Conservation (phyloP, 2,113 vertebrate species). For the Charina bottae region DNA sequence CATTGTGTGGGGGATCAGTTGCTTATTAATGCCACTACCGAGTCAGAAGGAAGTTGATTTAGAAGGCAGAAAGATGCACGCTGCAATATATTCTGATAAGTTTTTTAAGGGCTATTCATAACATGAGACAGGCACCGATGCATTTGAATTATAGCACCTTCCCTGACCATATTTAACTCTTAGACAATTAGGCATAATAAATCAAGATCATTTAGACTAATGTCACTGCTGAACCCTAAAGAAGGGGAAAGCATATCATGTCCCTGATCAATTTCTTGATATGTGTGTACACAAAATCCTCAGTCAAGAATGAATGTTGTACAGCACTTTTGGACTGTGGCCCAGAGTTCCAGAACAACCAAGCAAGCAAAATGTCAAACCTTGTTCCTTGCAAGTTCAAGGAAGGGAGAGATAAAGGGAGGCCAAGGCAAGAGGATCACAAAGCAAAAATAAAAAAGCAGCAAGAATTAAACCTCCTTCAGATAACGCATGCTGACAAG, state of each 20-base stretch:
- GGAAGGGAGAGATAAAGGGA: neutral
- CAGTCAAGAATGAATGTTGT: conserved; percentile 24
- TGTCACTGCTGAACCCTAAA: conserved; percentile 48
- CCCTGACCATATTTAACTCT: conserved; percentile 55
- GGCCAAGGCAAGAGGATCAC: neutral
- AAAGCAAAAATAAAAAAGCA: neutral
- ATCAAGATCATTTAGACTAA: conserved; percentile 59
- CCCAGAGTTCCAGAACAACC: neutral
- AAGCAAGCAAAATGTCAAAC: neutral
- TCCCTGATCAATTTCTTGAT: neutral
- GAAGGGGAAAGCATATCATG: conserved; percentile 10
- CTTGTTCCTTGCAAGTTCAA: neutral
- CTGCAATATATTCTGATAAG: conserved; percentile 30
- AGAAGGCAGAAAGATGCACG: conserved; percentile 57
- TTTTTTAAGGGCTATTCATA: conserved; percentile 59
- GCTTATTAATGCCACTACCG: conserved; percentile 38
- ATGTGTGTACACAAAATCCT: conserved; percentile 14
- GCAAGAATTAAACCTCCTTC: neutral
- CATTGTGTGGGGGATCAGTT: conserved; percentile 43
- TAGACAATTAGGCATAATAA: conserved; percentile 64
- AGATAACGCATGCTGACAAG: neutral
- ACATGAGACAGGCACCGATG: conserved; percentile 53
- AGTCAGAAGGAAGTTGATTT: conserved; percentile 49
- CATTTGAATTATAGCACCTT: conserved; percentile 53
- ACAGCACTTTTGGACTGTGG: neutral